A percentile compares a stretch with the other conserved stretches of the same genome.
Evolutionary conservation across 2,888 invertebrate genomes (phyloP).

Genomic region (Drosophila neutralis): DNA sequence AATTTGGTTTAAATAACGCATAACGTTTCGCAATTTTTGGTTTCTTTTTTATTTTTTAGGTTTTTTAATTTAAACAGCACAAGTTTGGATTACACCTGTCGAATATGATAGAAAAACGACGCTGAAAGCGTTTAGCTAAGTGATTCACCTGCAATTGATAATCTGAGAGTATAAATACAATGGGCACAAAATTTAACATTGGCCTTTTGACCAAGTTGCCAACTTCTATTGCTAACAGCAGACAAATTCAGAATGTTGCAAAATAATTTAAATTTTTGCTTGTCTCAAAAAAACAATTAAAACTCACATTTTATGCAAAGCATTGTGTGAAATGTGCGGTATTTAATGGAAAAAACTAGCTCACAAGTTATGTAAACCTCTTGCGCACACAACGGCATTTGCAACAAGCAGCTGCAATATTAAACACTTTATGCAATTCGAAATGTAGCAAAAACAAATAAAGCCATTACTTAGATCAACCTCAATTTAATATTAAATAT

Average conservation of each 20-base stretch:
- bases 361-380: not conserved
- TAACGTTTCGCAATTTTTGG: slow-evolving; percentile 15
- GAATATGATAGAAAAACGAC: slow-evolving; percentile 10
- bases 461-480: not conserved
- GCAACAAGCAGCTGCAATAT: not conserved
- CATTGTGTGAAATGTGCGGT: not conserved
- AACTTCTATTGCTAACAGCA: not conserved
- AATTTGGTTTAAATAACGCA: slow-evolving; percentile 43
- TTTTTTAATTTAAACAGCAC: slow-evolving; percentile 54
- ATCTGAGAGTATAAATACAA: slow-evolving; percentile 5
- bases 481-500: slow-evolving; percentile 3
- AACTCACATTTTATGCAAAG: not conserved
- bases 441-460: not conserved
- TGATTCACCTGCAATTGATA: slow-evolving; percentile 40
- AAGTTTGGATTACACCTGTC: slow-evolving; percentile 61
- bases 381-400: not conserved
- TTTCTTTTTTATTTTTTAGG: not conserved
- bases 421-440: not conserved
- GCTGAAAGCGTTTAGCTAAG: slow-evolving; percentile 36
- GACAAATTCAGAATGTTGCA: no score
- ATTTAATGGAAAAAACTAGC: not conserved
- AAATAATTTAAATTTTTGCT: not conserved
- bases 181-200: no score
- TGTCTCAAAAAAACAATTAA: not conserved
- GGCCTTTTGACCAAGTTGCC: not conserved